phyloP scores from a whole-genome alignment of 2,797 vertebrate genomes.

The Catamblyrhynchus diadema region DNA sequence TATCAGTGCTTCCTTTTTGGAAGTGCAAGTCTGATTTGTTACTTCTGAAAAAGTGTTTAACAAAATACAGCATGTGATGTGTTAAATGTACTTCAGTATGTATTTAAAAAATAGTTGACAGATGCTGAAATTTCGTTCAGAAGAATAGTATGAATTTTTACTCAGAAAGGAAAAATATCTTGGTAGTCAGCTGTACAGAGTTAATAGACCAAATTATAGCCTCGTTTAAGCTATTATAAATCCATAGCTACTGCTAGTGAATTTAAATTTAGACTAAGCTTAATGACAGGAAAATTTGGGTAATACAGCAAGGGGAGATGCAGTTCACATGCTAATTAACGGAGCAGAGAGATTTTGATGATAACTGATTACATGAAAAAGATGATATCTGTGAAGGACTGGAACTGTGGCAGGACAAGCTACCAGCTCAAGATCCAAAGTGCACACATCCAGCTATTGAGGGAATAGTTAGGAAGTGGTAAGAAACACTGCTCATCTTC shows the following conservation, averaged over 20 bases:
- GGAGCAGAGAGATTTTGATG: background rate
- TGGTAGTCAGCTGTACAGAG: conserved; percentile 41
- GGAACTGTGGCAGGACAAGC: background rate
- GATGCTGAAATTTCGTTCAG: background rate
- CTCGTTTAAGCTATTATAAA: conserved; percentile 59
- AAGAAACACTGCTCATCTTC: background rate
- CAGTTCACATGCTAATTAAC: conserved; percentile 33
- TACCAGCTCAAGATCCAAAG: background rate
- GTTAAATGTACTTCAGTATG: background rate
- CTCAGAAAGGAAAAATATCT: conserved; percentile 11
- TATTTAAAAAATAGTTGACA: background rate
- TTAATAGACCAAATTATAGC: conserved; percentile 57
- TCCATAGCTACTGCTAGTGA: conserved; percentile 31
- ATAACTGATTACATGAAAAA: background rate
- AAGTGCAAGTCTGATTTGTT: background rate
- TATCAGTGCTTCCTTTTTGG: background rate
- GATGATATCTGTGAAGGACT: background rate
- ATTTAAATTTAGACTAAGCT: conserved; percentile 53
- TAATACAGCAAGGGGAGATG: conserved; percentile 27
- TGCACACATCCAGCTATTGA: background rate
- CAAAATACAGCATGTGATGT: background rate
- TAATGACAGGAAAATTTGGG: conserved; percentile 56
- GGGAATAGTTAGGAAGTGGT: background rate
- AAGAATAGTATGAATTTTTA: background rate
- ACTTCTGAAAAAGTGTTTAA: background rate